These are phyloP conservation scores for Belgica antarctica DNA, from an alignment of 2,888 invertebrate species.

Conservation along the genomic window DNA sequence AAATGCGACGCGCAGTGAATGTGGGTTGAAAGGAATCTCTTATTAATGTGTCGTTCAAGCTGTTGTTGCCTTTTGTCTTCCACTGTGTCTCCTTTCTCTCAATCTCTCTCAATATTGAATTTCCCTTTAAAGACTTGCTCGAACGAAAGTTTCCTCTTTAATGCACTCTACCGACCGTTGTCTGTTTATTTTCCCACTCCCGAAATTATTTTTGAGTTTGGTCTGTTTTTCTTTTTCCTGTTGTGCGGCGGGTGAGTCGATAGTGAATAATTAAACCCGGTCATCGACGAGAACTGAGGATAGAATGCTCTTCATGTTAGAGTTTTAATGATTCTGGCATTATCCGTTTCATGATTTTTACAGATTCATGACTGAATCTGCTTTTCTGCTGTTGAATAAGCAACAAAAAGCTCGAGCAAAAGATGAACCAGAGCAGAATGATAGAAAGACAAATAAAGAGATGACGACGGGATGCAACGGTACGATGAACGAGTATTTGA, in stretches of 20 bases:
- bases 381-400: too few relatives aligned
- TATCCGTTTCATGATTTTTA: too few relatives aligned
- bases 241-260: not conserved
- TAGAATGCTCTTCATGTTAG: not conserved
- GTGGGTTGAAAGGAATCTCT: too few relatives aligned
- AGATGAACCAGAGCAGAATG: not conserved
- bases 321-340: too few relatives aligned
- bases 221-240: not conserved
- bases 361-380: too few relatives aligned
- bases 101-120: not conserved
- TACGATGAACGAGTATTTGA: conserved; percentile 13
- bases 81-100: too few relatives aligned
- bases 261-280: not conserved
- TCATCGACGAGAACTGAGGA: not conserved
- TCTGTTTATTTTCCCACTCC: not conserved
- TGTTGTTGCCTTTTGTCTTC: too few relatives aligned
- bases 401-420: too few relatives aligned
- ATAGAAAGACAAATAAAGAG: conserved; percentile 14
- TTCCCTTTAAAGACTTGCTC: not conserved
- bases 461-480: conserved; percentile 5
- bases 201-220: not conserved
- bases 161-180: too few relatives aligned
- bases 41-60: too few relatives aligned
- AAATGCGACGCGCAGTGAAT: too few relatives aligned
- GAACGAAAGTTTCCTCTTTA: not conserved